Percentiles rank a stretch among this genome's conserved stretches.
Evolutionary conservation across 2,113 vertebrate species (phyloP).

Genomic region (Ia io): DNA sequence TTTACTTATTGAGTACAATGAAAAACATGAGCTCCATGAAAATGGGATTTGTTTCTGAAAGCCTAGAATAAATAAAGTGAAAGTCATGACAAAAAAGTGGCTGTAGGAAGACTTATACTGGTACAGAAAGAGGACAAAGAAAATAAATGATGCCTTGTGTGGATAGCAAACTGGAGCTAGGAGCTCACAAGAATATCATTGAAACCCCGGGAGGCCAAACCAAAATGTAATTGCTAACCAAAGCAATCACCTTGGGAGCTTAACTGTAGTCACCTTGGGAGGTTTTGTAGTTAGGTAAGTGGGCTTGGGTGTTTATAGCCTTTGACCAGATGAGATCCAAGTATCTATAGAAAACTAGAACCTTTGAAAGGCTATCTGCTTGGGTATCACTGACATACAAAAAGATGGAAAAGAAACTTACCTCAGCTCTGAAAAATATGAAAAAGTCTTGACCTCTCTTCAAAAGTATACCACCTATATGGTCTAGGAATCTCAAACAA

Average conservation of each 20-base stretch:
- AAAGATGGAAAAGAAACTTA: background rate
- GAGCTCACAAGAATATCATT: background rate
- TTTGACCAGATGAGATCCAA: background rate
- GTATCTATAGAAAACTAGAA: background rate
- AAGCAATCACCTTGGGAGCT: background rate
- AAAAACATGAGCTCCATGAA: too few species aligned
- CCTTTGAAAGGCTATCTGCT: background rate
- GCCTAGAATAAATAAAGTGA: background rate
- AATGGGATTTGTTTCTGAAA: conserved; percentile 6
- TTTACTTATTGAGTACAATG: background rate
- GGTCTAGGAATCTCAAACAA: conserved; percentile 1
- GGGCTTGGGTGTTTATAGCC: background rate
- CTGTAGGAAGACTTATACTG: background rate
- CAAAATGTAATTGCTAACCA: background rate
- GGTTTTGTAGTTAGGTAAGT: background rate
- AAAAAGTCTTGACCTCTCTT: background rate
- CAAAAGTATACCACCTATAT: background rate
- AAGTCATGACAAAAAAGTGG: background rate
- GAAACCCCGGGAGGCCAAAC: background rate
- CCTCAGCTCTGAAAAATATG: background rate
- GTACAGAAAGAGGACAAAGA: background rate
- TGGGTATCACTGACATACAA: background rate
- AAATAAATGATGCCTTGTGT: background rate
- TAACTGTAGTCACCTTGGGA: background rate
- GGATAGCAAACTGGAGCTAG: background rate